Base-by-base conservation (phyloP, 2,888 invertebrate genomes). In the Phytoseiulus persimilis region DNA sequence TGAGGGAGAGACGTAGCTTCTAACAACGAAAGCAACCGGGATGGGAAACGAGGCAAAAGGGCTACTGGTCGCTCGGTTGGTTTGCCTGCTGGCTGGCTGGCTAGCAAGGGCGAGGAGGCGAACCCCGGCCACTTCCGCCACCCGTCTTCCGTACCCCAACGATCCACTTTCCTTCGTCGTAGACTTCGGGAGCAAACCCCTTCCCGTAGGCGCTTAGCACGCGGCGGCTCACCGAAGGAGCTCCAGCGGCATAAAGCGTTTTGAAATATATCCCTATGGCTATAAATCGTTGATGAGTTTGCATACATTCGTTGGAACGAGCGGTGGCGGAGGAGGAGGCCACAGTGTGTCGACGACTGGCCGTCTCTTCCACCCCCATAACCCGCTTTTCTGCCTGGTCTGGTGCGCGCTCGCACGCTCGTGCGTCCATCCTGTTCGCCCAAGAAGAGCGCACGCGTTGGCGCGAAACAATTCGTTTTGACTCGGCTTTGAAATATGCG, bases 201-300 rank as follows among this genome's bases (percentile, higher is more conserved):
- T 23, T 65, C 28, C 46, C 11, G 65, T 65, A 65, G 65, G 65
- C 65, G 65, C 65, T 14, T 23, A 65, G 65, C 65, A 65, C 14
- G 65, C 65, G 65, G 65, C 28, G 65, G 5, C 18, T 65, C 65
- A 23, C 65, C 65, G 65, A 65, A 65, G 65, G 28, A 65, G 39
- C 39, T 39, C 39, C 5, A 9, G 65, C 65, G 87, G 87, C 87
- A 39, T 23, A 23, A 11, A 31, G 84, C 33, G 87, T n/a, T 45
- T 87, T 87, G 87, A 87, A 87, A 87, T 39, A 87, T 87, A 87
- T 87, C 87, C 87, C 28, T 65, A 65, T 65, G 33, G 39, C 87
- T 87, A 87, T 87, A 87, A 87, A 87, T 87, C 87, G 87, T 87
- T 87, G 87, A 87, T 87, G 87, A 87, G 87, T 87, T 39, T 87